Percentiles rank a stretch among this genome's conserved stretches.
Conservation (phyloP, 2,797 vertebrate species). For the Helarctos malayanus region DNA sequence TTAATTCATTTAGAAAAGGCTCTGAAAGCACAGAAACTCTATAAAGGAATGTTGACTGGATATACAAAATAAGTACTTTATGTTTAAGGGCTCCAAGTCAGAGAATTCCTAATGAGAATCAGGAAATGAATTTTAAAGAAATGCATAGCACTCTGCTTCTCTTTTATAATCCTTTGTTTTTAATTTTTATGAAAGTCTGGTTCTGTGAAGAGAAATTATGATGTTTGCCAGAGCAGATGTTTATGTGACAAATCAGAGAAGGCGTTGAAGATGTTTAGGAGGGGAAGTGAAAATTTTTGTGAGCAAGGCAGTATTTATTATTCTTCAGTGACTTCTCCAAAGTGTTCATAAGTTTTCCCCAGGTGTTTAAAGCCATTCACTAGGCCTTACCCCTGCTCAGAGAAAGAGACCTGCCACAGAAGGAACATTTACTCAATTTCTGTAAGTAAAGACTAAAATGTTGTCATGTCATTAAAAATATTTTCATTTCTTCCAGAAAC, state of each 20-base stretch:
- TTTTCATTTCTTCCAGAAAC: background rate
- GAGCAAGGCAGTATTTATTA: background rate
- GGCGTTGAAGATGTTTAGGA: background rate
- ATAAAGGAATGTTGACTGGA: background rate
- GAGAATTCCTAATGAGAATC: constrained; percentile 36
- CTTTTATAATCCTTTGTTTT: constrained; percentile 41
- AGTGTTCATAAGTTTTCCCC: background rate
- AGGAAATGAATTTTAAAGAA: constrained; percentile 55
- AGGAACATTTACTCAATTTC: background rate
- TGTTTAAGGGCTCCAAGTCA: background rate
- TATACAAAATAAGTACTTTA: background rate
- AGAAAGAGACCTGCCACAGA: background rate
- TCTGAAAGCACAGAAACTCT: background rate
- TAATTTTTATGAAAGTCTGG: background rate
- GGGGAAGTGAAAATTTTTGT: background rate
- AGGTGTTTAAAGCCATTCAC: background rate
- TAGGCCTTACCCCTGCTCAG: background rate
- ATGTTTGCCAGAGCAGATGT: constrained; percentile 35
- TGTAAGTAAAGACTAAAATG: background rate
- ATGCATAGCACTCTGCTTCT: background rate
- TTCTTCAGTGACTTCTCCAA: background rate
- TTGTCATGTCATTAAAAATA: constrained; percentile 3
- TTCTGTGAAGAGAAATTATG: constrained; percentile 21
- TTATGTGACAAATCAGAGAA: constrained; percentile 21
- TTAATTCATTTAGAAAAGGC: background rate